Conservation (phyloP, 2,113 vertebrate genomes). For the Anoura caudifer region DNA sequence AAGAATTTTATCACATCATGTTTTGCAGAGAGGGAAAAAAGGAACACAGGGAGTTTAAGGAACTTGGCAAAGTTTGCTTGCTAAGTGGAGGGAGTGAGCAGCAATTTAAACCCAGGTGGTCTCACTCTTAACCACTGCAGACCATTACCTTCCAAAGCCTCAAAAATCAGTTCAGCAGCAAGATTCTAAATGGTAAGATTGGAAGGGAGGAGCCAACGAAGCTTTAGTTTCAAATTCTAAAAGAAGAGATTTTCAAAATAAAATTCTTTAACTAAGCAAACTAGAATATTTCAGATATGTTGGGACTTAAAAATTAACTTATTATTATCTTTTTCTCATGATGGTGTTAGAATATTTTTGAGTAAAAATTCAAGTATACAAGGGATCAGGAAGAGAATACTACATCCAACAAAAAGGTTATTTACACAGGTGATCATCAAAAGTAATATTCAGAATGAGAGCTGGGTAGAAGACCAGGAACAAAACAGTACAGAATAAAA, state of each 20-base stretch:
- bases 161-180: not conserved
- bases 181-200: not conserved
- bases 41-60: not conserved
- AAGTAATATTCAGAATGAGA: not conserved
- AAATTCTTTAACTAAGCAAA: not conserved
- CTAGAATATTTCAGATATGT: not conserved
- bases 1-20: not conserved
- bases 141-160: not conserved
- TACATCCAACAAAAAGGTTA: not conserved
- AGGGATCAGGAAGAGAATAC: not conserved
- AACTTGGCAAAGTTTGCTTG: not conserved
- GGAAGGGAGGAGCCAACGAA: not conserved
- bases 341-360: not conserved
- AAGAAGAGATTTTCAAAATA: not conserved
- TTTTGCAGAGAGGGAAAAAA: not conserved
- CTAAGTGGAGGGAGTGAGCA: not conserved
- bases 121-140: not conserved
- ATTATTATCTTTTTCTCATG: not conserved
- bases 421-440: not conserved
- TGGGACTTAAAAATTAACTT: not conserved
- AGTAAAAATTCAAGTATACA: not conserved
- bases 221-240: not conserved
- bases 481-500: not conserved
- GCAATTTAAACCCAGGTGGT: not conserved
- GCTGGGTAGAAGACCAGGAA: too few species aligned